Evolutionary conservation across 2,113 vertebrate species (phyloP), one percentile per base, ranked within the genome.

Genomic region (Agapornis roseicollis): DNA sequence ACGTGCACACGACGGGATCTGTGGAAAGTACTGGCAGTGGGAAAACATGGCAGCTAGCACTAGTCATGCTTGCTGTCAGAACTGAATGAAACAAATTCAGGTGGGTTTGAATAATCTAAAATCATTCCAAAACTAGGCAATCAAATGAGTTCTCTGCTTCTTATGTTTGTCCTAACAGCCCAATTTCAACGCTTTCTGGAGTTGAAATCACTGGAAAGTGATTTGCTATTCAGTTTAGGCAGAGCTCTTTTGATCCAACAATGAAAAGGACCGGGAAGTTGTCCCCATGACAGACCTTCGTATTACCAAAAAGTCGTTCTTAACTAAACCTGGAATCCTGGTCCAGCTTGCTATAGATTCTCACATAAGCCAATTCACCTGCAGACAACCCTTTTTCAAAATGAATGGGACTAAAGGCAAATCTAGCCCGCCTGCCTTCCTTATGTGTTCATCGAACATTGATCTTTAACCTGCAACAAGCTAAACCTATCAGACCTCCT

Each of bases 381-480:
- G 23, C 65, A 89, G 65, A 64, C 47, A 85, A 11, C 1, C 7
- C 11, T 50, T 46, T 85, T 70, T 64, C 29, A 47, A 87, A 85
- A 72, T 44, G 39, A 79, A 76, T 69, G 50, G 61, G 47, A 65
- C 60, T 44, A 35, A 73, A 70, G 58, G 63, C 47, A 53, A 65
- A 91, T 39, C 16, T 69, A 72, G 8, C 35, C 66, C 82, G n/a
- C 65, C 47, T 82, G 71, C 52, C 71, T 80, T 13, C 52, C 71
- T 80, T 13, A 10, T 60, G 33, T 78, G 84, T 60, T 92, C 87
- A 64, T 3, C 24, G 65, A 47, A 68, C 85, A 82, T n/a, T 91
- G 92, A 90, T 77, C 94, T 95, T 88, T 77, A 91, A 93, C 95
- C 88, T 80, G 85, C 66, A 95, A 85, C 81, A 65, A 82, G 56